Evolutionary conservation across 2,113 vertebrate species (phyloP), one percentile per base, ranked within the genome.

Genomic region (Lates calcarifer): DNA sequence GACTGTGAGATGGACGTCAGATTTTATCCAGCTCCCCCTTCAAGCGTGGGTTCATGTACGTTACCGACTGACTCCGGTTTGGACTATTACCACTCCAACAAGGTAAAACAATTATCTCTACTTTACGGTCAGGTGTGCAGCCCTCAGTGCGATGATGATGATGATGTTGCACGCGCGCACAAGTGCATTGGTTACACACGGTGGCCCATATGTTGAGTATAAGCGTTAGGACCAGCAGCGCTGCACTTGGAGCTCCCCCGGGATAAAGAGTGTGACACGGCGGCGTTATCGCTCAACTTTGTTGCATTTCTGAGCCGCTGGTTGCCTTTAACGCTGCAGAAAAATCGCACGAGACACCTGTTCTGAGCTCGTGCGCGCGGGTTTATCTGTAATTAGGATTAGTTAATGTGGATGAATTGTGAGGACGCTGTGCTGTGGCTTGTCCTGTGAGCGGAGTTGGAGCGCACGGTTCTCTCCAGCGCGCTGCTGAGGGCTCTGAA

Each of bases 51-150:
- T 91, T 96, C 97, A 87, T 96, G 96, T 94, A 96, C 97, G 82
- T 95, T 98, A 96, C 95, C 97, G 80, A 93, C 97, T 87, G 98
- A 99, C 90, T 96, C 97, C 88, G 92, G 96, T 92, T 96, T 98
- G 96, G 97, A 98, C 95, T 98, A 98, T 96, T 99, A 98, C 91
- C 97, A 97, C 95, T 96, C 96, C 95, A 97, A 96, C 96, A 99
- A 98, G 98, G 98, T 98, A 98, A 98, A 95, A 88, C 69, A 65
- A 12, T 60, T 51, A 29, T 41, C 47, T 84, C 49, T 51, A 79
- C 74, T 87, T 78, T 67, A 11, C 39, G 31, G 39, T 65, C 71
- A 63, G 58, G 73, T 64, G 80, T 65, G 72, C 79, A 67, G 57
- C 65, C 22, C 29, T 49, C 24, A 41, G 45, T 63, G 53, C 39